phyloP scores from a whole-genome alignment of 2,113 vertebrate genomes.

The Australoheros scitulus region DNA sequence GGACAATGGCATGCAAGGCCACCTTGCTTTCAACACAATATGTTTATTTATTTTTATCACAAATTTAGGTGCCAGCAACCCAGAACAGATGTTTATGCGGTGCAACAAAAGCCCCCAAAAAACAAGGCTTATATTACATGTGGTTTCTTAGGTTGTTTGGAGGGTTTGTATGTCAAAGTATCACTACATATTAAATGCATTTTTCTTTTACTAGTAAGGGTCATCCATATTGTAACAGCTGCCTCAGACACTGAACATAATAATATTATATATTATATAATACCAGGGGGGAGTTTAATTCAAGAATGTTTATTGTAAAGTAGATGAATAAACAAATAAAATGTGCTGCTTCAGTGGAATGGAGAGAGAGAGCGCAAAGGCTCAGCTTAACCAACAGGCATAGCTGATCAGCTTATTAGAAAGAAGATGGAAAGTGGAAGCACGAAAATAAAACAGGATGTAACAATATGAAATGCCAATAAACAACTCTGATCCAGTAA shows the following conservation, averaged over 20 bases:
- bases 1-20: not conserved
- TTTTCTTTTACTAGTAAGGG: not conserved
- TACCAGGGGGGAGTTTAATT: no score
- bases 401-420: no score
- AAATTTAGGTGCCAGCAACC: slow-evolving; percentile 15
- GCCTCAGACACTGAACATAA: not conserved
- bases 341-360: no score
- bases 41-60: slow-evolving; percentile 1
- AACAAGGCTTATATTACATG: slow-evolving; percentile 7
- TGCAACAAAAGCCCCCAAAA: slow-evolving; percentile 12
- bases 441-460: no score
- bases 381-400: no score
- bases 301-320: not conserved
- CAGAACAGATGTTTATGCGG: slow-evolving; percentile 5
- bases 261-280: not conserved
- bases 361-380: no score
- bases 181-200: not conserved
- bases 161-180: not conserved
- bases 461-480: no score
- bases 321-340: not conserved
- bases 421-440: no score
- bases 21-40: not conserved
- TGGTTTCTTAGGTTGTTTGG: not conserved
- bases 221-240: not conserved
- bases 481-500: no score